Evolutionary conservation across 1,140 invertebrate species (phyloP), one percentile per base, ranked within the genome.

Genomic region (Whitmania pigra): DNA sequence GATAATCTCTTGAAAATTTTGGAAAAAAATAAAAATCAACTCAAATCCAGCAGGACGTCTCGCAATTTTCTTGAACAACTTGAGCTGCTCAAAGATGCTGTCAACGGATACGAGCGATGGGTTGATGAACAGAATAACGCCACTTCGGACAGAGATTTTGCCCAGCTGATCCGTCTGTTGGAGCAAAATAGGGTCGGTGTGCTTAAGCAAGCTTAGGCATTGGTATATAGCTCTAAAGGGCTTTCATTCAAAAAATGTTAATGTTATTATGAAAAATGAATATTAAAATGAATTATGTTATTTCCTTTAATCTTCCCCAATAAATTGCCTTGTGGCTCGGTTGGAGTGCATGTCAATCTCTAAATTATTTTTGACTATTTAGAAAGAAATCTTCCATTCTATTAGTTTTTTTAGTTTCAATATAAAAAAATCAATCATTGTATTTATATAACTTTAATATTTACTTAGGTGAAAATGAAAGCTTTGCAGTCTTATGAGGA

Each of bases 101-200:
- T 63, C 22, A 11, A 13, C 11, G 22, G 22, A 15, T 63, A 63
- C 57, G 57, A 63, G 11, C 9, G 29, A 63, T 63, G 57, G 57
- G 29, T n/a, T 25, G 57, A 63, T 31, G 57, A 63, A 63, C 22
- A 63, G 22, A 31, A 6, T 4, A 63, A 31, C 6, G 18, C 2
- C 29, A 25, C 1, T 63, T 63, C 29, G 57, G 29, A 63, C 4
- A 31, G 11, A 25, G 57, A 63, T 63, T 63, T 63, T 31, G 29
- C 22, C 15, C 22, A 25, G 11, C 20, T 63, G 57, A 63, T 6
- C 57, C 22, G 57, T 13, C 57, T 63, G 1, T 31, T 63, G 22
- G 57, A 63, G 29, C 57, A 63, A 63, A 63, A 63, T 63, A 63
- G 57, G 57, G 57, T 63, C 11, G 9, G 15, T 36, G 20, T 63